phyloP scores from a whole-genome alignment of 2,888 invertebrate genomes.

The Ophion ventricosus region DNA sequence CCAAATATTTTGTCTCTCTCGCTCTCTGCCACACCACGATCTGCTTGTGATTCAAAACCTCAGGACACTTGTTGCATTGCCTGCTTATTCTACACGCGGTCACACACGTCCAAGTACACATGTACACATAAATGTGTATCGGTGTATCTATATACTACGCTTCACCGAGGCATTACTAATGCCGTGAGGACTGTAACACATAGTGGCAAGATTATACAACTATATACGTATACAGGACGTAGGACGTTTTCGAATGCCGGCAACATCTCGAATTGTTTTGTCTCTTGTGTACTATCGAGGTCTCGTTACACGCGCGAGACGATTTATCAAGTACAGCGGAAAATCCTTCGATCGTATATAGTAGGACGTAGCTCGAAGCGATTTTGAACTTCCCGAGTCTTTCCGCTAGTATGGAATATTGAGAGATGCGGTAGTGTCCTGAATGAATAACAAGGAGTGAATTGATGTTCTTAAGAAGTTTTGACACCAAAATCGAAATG shows the following conservation, averaged over 20 bases:
- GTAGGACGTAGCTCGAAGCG: neutral
- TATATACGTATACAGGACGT: slow-evolving; percentile 4
- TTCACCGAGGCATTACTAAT: slow-evolving; percentile 34
- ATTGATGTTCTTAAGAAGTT: no score
- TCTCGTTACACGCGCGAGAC: neutral
- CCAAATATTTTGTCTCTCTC: slow-evolving; percentile 72
- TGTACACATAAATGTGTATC: slow-evolving; percentile 38
- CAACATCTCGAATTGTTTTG: slow-evolving; percentile 74
- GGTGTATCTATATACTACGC: slow-evolving; percentile 7
- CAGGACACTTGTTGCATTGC: slow-evolving; percentile 83
- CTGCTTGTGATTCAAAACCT: slow-evolving; percentile 84
- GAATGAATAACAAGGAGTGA: no score
- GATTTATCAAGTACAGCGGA: slow-evolving; percentile 27
- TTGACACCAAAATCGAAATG: no score
- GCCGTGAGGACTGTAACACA: slow-evolving; percentile 43
- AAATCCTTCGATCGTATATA: slow-evolving; percentile 8
- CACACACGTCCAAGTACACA: slow-evolving; percentile 60
- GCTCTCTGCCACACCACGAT: slow-evolving; percentile 76
- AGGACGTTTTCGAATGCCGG: slow-evolving; percentile 52
- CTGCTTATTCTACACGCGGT: slow-evolving; percentile 78
- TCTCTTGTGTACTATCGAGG: slow-evolving; percentile 70
- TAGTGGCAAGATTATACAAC: slow-evolving; percentile 23
- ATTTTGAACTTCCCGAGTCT: neutral
- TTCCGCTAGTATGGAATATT: no score
- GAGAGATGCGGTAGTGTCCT: no score